Percentiles rank a stretch among this genome's conserved stretches.
Conservation (phyloP, 2,113 vertebrate species). For the Rhabdomys dilectus region DNA sequence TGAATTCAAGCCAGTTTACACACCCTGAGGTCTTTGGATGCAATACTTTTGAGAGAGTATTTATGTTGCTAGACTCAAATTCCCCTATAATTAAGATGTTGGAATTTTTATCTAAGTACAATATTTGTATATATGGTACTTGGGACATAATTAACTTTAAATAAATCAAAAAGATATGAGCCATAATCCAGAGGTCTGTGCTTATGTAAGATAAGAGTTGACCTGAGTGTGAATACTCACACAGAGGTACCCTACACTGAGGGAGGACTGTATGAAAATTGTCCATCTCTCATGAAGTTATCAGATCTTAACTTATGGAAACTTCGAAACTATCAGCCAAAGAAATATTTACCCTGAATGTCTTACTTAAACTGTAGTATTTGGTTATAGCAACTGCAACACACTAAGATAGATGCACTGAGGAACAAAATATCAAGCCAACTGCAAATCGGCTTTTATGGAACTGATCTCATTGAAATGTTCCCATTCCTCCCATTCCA, state of each 20-base stretch:
- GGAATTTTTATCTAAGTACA: no score
- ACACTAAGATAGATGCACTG: no score
- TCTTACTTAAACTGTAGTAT: background rate
- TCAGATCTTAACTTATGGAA: background rate
- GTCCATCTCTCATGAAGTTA: background rate
- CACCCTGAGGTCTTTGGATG: no score
- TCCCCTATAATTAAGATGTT: no score
- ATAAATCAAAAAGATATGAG: background rate
- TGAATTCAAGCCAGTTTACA: no score
- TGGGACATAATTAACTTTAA: background rate
- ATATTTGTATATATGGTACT: background rate
- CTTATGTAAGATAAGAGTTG: background rate
- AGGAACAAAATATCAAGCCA: background rate
- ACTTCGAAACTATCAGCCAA: background rate
- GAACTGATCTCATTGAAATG: background rate
- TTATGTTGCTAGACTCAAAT: no score
- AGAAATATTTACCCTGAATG: background rate
- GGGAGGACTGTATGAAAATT: background rate
- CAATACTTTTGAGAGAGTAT: no score
- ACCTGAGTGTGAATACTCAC: background rate
- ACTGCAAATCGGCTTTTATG: background rate
- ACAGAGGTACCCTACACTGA: rapidly evolving
- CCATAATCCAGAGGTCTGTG: no score
- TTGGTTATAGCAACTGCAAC: background rate
- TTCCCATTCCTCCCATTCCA: background rate